Conservation (phyloP, 2,888 invertebrate genomes). For the Aphodius sticticus region DNA sequence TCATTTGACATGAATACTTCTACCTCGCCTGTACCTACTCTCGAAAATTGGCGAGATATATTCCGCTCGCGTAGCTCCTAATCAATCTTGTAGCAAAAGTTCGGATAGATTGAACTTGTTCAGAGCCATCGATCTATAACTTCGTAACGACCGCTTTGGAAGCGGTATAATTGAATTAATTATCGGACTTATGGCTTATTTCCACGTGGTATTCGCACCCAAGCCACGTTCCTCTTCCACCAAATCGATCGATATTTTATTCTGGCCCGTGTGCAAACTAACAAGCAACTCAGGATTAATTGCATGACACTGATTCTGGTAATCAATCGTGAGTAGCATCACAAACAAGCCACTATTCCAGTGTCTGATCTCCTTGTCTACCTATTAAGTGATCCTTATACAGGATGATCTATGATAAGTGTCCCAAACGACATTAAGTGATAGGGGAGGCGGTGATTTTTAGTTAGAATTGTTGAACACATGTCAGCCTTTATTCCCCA, state of each 20-base stretch:
- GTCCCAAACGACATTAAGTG: no score
- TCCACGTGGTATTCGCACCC: neutral
- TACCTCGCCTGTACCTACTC: neutral
- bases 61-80: neutral
- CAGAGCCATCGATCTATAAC: neutral
- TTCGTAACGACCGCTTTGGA: conserved; percentile 4
- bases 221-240: neutral
- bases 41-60: neutral
- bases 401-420: no score
- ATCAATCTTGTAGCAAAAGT: conserved; percentile 4
- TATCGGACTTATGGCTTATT: neutral
- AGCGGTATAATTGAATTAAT: neutral
- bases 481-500: no score
- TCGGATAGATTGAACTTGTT: conserved; percentile 4
- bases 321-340: no score
- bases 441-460: no score
- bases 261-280: neutral
- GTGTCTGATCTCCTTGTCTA: no score
- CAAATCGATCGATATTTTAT: neutral
- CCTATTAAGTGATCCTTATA: no score
- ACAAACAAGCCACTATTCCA: no score
- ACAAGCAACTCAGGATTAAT: no score
- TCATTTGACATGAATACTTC: neutral
- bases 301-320: no score
- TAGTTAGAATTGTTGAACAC: no score